phyloP scores from a whole-genome alignment of 2,797 vertebrate genomes.

The Pseudopleuronectes americanus region DNA sequence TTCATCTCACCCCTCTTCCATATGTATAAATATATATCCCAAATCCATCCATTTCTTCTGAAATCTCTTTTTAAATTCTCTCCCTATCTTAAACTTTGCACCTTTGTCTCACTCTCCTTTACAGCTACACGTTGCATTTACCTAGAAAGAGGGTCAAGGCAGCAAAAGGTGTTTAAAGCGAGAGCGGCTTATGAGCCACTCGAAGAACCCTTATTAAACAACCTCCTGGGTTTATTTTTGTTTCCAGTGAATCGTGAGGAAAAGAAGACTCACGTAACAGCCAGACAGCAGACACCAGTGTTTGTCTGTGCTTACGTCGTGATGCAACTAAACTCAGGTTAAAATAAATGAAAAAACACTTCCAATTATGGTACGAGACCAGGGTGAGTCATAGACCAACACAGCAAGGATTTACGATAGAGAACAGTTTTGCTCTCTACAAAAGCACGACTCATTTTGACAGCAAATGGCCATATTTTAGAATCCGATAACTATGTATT shows the following conservation, averaged over 20 bases:
- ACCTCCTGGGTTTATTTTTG: constrained; percentile 51
- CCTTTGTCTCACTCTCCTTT: not conserved
- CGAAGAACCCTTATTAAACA: constrained; percentile 28
- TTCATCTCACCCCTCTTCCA: not conserved
- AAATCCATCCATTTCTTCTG: not conserved
- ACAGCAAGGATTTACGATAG: not conserved
- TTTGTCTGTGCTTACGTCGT: constrained; percentile 8
- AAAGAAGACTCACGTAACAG: constrained; percentile 11
- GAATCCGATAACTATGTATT: no score
- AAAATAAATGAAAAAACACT: constrained; percentile 16
- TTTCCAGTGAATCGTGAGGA: constrained; percentile 37
- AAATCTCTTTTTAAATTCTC: not conserved
- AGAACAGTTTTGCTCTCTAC: not conserved
- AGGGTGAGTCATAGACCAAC: constrained; percentile 1
- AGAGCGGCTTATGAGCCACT: constrained; percentile 34
- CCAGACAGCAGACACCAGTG: not conserved
- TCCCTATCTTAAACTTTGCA: not conserved
- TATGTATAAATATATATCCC: not conserved
- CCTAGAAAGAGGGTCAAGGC: constrained; percentile 17
- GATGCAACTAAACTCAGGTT: constrained; percentile 30
- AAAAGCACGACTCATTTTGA: not conserved
- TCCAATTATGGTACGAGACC: constrained; percentile 8
- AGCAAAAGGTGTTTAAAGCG: constrained; percentile 3
- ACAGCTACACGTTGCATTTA: constrained; percentile 9
- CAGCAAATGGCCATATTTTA: not conserved